Conservation (phyloP, 92 coral and sea anemone genomes). For the Montipora capitata region DNA sequence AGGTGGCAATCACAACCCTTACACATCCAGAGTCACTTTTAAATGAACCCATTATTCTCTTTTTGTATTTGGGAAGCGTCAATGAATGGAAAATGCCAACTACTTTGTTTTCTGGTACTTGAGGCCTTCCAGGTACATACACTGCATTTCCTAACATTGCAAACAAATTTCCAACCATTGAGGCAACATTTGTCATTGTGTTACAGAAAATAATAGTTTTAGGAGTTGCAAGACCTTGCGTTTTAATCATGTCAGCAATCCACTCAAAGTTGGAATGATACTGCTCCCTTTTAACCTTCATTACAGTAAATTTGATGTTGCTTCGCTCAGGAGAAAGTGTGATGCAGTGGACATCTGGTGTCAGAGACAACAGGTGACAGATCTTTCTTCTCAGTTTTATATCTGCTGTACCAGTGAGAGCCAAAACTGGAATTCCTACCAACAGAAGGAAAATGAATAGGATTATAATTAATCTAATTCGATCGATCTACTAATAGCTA, state of each 20-base stretch:
- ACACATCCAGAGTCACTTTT: conserved; percentile 28
- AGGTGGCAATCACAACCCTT: conserved; percentile 49
- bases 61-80: conserved; percentile 41
- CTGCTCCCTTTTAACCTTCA: conserved; percentile 30
- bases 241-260: conserved; percentile 39
- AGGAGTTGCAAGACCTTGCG: conserved; percentile 36
- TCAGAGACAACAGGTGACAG: conserved; percentile 7
- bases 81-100: conserved; percentile 46
- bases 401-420: conserved; percentile 32
- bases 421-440: neutral
- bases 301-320: conserved; percentile 47
- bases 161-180: conserved; percentile 26
- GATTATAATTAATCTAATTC: no score
- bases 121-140: conserved; percentile 31
- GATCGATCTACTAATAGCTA: neutral
- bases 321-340: conserved; percentile 55
- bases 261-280: conserved; percentile 57
- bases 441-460: neutral
- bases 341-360: conserved; percentile 18
- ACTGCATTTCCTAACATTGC: conserved; percentile 17
- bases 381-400: conserved; percentile 9
- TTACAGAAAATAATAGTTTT: conserved; percentile 69
- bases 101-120: conserved; percentile 34
- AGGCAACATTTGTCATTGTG: conserved; percentile 52
- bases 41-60: conserved; percentile 39